These are phyloP conservation scores for Aporophyla nigra DNA, from an alignment of 2,888 invertebrate genomes.

Conservation along the genomic window DNA sequence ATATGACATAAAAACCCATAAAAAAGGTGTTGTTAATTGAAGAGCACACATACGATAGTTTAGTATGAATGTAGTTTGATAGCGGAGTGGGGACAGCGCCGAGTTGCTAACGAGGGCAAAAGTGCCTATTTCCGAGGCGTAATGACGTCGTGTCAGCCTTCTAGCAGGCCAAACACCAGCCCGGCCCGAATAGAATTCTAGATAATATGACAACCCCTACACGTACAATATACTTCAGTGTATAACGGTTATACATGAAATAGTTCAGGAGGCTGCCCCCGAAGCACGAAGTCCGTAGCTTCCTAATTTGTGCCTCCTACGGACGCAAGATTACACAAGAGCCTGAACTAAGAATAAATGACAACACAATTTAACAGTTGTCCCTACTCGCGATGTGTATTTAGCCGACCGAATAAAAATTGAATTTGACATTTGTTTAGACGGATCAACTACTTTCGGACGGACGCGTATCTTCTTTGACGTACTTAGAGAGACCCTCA, in stretches of 20 bases:
- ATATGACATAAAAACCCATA: slow-evolving; percentile 24
- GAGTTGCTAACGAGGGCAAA: slow-evolving; percentile 89
- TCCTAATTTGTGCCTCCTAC: no score
- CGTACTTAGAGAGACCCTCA: background rate
- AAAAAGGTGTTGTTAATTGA: slow-evolving; percentile 71
- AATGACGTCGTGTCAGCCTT: slow-evolving; percentile 87
- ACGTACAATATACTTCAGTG: slow-evolving; percentile 51
- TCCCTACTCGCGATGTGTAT: no score
- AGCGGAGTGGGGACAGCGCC: slow-evolving; percentile 79
- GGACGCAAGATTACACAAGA: no score
- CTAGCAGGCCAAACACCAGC: slow-evolving; percentile 70
- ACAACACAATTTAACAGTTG: no score
- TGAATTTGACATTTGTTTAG: no score
- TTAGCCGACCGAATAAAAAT: no score
- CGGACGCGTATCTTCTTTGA: no score
- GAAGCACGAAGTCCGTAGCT: no score
- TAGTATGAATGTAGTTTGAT: slow-evolving; percentile 72
- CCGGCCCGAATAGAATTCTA: slow-evolving; percentile 70
- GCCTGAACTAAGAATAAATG: no score
- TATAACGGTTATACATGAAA: slow-evolving; percentile 36
- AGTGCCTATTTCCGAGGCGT: slow-evolving; percentile 90
- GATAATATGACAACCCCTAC: slow-evolving; percentile 70
- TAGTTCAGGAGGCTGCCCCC: background rate
- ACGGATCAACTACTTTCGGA: no score
- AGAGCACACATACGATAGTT: slow-evolving; percentile 70